Evolutionary conservation across 2,888 invertebrate species (phyloP).

Genomic region (Hirtodrosophila duncani): DNA sequence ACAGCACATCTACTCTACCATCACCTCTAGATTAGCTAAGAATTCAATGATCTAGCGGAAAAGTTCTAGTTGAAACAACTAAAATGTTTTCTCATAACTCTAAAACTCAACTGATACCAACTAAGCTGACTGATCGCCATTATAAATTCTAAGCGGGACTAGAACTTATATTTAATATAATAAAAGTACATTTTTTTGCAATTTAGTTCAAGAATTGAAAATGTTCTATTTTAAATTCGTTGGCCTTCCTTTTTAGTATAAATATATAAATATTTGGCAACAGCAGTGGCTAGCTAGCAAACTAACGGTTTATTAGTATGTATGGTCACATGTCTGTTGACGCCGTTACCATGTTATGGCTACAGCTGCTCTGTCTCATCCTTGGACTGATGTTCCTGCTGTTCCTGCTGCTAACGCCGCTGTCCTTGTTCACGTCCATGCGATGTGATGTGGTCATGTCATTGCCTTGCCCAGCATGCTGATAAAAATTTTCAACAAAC

Average conservation of each 20-base stretch:
- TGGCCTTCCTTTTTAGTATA: background rate
- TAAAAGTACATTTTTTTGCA: no score
- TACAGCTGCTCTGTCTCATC: constrained; percentile 14
- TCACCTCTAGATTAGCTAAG: no score
- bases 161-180: no score
- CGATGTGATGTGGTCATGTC: constrained; percentile 69
- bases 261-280: constrained; percentile 2
- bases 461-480: constrained; percentile 61
- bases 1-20: no score
- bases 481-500: constrained; percentile 69
- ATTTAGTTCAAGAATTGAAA: no score
- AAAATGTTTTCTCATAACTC: no score
- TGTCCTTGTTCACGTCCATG: constrained; percentile 30
- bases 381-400: background rate
- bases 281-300: constrained; percentile 31
- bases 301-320: constrained; percentile 68
- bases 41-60: no score
- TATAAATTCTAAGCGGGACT: no score
- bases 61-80: no score
- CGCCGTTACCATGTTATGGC: constrained; percentile 53
- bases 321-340: constrained; percentile 61
- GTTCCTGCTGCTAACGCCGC: constrained; percentile 15
- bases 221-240: no score
- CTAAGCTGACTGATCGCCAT: no score
- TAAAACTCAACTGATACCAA: no score